phyloP scores from a whole-genome alignment of 2,888 invertebrate species.

The Tiliacea aurago region DNA sequence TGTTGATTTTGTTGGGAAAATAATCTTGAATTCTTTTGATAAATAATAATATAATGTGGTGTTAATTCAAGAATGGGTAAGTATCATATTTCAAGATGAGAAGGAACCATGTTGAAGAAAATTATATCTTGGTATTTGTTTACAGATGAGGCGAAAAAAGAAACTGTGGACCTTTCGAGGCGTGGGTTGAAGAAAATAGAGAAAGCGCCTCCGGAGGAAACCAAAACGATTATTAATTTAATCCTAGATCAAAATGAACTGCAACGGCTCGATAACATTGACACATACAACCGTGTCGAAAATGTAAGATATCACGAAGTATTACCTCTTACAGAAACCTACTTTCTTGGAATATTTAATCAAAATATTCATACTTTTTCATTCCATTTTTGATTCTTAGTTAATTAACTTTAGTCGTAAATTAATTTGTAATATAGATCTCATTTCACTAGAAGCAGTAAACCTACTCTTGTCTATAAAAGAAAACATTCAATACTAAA shows the following conservation, averaged over 20 bases:
- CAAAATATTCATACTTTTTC: not conserved
- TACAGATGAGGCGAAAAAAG: conserved; percentile 78
- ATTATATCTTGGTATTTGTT: conserved; percentile 41
- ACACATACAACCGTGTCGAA: conserved; percentile 94
- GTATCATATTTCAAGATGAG: conserved; percentile 49
- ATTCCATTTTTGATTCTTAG: not conserved
- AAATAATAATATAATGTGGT: conserved; percentile 74
- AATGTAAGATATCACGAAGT: conserved; percentile 89
- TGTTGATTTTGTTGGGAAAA: conserved; percentile 79
- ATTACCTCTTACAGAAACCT: not conserved
- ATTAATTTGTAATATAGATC: not conserved
- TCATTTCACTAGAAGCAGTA: not conserved
- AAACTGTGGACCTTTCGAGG: conserved; percentile 94
- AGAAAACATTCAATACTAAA: not conserved
- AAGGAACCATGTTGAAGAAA: conserved; percentile 7
- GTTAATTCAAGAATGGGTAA: conserved; percentile 79
- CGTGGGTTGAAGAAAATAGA: conserved; percentile 95
- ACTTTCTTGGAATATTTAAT: no score
- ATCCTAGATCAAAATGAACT: conserved; percentile 96
- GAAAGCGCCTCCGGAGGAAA: conserved; percentile 93
- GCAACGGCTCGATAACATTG: conserved; percentile 96
- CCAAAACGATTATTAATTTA: conserved; percentile 92
- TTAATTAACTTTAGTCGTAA: not conserved
- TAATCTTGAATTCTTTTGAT: conserved; percentile 69
- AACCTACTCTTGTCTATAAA: not conserved